A percentile compares a stretch with the other conserved stretches of the same genome.
These are phyloP conservation scores for Pseudochaenichthys georgianus DNA, from an alignment of 2,797 vertebrate species.

Conservation along the genomic window DNA sequence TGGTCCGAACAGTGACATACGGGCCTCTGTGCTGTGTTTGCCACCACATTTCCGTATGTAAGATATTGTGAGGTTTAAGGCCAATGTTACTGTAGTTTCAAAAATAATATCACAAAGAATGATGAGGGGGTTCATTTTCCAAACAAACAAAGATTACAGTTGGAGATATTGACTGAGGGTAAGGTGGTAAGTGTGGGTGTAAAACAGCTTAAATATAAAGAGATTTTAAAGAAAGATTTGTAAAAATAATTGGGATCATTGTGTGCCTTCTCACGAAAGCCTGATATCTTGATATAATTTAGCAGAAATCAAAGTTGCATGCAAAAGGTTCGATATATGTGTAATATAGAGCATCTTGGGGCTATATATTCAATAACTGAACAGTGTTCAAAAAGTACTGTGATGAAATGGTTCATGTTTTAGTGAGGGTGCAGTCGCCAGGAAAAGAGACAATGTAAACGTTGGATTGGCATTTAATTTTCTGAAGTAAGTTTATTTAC, in stretches of 20 bases:
- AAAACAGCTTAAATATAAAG: too few species aligned
- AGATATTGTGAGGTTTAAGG: neutral
- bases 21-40: slow-evolving; percentile 76
- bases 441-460: neutral
- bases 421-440: neutral
- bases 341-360: neutral
- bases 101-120: too few species aligned
- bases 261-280: neutral
- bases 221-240: too few species aligned
- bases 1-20: slow-evolving; percentile 82
- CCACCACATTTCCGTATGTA: slow-evolving; percentile 66
- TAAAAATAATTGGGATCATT: too few species aligned
- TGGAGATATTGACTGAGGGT: too few species aligned
- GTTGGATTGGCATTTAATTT: slow-evolving; percentile 10
- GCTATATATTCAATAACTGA: neutral
- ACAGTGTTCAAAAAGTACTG: neutral
- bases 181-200: too few species aligned
- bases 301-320: neutral
- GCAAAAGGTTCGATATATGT: neutral
- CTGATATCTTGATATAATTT: neutral
- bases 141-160: too few species aligned
- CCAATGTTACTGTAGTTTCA: neutral
- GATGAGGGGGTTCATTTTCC: too few species aligned
- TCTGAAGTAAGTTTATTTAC: neutral
- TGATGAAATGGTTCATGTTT: neutral